phyloP scores from a whole-genome alignment of 2,113 vertebrate species.

The Bubalus kerabau region DNA sequence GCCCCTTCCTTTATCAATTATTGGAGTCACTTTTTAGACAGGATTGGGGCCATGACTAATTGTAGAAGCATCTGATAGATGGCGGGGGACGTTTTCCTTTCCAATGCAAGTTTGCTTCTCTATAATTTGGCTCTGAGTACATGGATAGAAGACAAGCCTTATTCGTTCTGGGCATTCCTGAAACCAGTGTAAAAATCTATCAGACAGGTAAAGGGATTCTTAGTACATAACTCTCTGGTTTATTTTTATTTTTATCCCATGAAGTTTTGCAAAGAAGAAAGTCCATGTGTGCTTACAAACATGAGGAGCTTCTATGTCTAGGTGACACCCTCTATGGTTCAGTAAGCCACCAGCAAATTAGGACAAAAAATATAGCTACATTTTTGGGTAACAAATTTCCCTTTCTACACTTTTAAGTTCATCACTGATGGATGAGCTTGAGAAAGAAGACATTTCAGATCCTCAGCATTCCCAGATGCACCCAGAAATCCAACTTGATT shows the following conservation, averaged over 20 bases:
- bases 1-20: slow-evolving; percentile 69
- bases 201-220: background rate
- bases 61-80: slow-evolving; percentile 32
- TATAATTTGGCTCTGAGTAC: slow-evolving; percentile 25
- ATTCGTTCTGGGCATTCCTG: background rate
- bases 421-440: background rate
- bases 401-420: background rate
- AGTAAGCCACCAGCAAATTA: background rate
- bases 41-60: slow-evolving; percentile 53
- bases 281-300: background rate
- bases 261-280: background rate
- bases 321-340: background rate
- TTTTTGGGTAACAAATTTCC: background rate
- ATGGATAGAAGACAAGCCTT: background rate
- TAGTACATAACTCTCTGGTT: background rate
- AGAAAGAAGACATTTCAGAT: background rate
- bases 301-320: background rate
- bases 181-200: background rate
- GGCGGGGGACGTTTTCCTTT: background rate
- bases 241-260: background rate
- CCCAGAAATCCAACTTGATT: background rate
- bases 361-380: background rate
- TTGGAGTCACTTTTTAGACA: slow-evolving; percentile 36
- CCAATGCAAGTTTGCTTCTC: background rate
- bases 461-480: background rate